Base-by-base conservation (phyloP, 92 coral and sea anemone genomes). In the Blastomussa wellsi region DNA sequence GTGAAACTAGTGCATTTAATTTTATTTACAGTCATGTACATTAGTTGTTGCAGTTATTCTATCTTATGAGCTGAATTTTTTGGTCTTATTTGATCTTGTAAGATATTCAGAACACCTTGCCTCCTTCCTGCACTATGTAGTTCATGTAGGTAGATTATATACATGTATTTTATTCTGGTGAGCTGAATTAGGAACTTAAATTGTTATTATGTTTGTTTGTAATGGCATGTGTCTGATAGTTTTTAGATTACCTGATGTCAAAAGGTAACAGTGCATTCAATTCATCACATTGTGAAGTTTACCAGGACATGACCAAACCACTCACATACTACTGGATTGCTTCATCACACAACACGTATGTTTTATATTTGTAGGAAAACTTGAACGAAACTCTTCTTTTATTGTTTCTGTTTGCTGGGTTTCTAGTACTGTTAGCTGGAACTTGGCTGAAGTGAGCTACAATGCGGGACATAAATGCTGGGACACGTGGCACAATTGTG, bases 281-380 rank as follows among this genome's bases (percentile, higher is more conserved):
- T 77, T 90, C 96, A 10, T 95, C 99, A 22, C 98, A 95, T 64
- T 95, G 98, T 81, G 93, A 92, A 35, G 98, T 95, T 9, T 96
- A 96, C 79, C 99, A 96, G 81, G 99, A 96, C 84, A 96, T 96
- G 99, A 93, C 97, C 29, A 96, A 88, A 51, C 98, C 99, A n/a
- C 80, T 96, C 35, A 91, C 93, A 80, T 55, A 88, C 64, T 96
- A 96, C 82, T 96, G 99, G 99, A 95, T 96, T 85, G 98, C 99
- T 28, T 96, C 99, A 1, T 96, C 99, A 5, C 99, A 96, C 81
- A 96, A 96, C 90, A 96, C 99, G 99, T 96, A 79, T 79, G 99
- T 89, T 47, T 74, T 41, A 28, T 41, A 73, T 29, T 73, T 8
- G 19, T 51, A 51, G 19, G 11, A 11, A 0, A 22, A 41, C 24